A percentile compares a stretch with the other conserved stretches of the same genome.
These are phyloP conservation scores for Nymphalis urticae DNA, from an alignment of 2,888 invertebrate species.

Conservation along the genomic window DNA sequence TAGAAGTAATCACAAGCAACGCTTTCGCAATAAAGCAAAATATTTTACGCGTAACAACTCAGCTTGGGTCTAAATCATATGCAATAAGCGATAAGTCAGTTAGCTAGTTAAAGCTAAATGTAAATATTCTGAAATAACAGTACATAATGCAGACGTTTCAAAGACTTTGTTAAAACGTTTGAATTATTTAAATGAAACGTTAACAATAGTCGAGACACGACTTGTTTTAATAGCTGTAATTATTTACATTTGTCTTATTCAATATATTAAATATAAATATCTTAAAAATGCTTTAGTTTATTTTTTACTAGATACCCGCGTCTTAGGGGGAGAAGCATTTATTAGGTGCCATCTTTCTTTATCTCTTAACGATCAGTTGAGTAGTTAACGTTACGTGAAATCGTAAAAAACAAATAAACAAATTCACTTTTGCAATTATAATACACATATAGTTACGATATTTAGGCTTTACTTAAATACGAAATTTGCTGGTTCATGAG, in stretches of 20 bases:
- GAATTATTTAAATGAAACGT: conserved; percentile 1
- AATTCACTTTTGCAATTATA: background rate
- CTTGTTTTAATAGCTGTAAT: background rate
- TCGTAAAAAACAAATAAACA: background rate
- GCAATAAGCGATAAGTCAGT: conserved; percentile 1
- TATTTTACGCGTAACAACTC: background rate
- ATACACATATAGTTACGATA: conserved; percentile 2
- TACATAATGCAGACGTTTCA: too few species aligned
- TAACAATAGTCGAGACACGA: background rate
- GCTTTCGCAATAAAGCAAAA: background rate
- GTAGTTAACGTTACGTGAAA: too few species aligned
- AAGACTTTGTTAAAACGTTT: background rate
- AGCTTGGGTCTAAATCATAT: background rate
- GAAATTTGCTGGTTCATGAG: conserved; percentile 56
- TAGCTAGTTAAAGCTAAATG: background rate
- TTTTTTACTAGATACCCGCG: too few species aligned
- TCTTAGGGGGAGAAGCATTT: too few species aligned
- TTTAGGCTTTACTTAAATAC: conserved; percentile 33
- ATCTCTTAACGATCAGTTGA: too few species aligned
- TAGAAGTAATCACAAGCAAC: background rate
- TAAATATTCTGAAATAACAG: too few species aligned
- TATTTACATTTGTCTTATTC: background rate
- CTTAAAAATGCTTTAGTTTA: background rate
- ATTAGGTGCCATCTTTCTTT: too few species aligned
- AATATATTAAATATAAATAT: background rate